Conservation (phyloP, 2,113 vertebrate genomes). For the Paradisaea rubra region DNA sequence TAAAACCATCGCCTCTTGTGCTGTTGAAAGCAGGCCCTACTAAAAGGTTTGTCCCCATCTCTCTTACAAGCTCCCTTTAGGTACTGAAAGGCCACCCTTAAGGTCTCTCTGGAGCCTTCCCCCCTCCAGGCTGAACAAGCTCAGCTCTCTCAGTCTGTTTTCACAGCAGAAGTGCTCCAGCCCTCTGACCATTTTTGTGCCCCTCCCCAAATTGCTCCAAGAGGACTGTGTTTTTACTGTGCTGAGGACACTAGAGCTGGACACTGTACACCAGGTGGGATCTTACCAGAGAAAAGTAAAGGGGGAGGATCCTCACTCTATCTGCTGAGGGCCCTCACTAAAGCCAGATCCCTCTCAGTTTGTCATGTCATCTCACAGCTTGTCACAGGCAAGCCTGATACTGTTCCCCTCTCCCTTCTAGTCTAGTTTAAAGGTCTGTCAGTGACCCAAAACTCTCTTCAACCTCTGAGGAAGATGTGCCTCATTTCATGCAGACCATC, state of each 20-base stretch:
- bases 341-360: not conserved
- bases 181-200: not conserved
- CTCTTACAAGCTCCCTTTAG: not conserved
- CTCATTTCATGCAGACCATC: not conserved
- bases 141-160: not conserved
- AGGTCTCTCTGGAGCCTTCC: no score
- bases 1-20: not conserved
- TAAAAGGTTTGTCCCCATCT: not conserved
- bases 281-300: not conserved
- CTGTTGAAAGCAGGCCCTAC: not conserved
- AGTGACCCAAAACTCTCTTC: not conserved
- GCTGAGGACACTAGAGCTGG: not conserved
- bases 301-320: no score
- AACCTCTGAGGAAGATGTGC: not conserved
- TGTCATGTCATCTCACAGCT: not conserved
- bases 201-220: accelerated
- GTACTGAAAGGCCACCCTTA: not conserved
- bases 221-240: not conserved
- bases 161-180: not conserved
- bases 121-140: not conserved
- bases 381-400: not conserved
- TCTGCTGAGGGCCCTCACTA: not conserved
- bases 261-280: not conserved
- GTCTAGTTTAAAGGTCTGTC: not conserved
- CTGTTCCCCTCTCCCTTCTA: not conserved